Conservation (phyloP, 2,888 invertebrate species). For the Andricus quercusramuli region DNA sequence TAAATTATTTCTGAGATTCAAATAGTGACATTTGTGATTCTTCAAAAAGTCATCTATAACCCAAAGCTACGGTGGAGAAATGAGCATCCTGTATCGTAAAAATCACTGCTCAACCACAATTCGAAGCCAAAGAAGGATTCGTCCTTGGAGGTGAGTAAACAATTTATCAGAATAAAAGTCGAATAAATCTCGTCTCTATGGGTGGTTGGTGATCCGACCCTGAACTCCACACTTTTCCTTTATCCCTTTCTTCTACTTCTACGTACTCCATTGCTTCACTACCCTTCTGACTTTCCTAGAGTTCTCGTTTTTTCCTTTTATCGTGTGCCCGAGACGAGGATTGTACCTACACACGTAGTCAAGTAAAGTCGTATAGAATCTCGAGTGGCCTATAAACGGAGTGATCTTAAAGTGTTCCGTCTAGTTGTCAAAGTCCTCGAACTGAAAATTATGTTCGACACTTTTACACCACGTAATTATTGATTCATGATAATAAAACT, state of each 20-base stretch:
- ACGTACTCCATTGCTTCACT: not conserved
- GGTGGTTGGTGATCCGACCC: slow-evolving; percentile 11
- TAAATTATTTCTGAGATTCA: not conserved
- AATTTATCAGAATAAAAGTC: slow-evolving; percentile 36
- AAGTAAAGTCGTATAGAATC: slow-evolving; percentile 15
- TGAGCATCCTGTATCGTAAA: not conserved
- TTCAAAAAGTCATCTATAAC: not conserved
- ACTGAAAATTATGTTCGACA: slow-evolving; percentile 2
- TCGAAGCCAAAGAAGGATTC: not conserved
- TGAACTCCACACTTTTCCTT: slow-evolving; percentile 10
- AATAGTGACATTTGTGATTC: not conserved
- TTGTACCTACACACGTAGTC: slow-evolving; percentile 12
- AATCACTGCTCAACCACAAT: slow-evolving; percentile 9
- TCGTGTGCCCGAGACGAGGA: not conserved
- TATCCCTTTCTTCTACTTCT: slow-evolving; percentile 21
- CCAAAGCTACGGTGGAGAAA: not conserved
- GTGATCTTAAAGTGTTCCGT: slow-evolving; percentile 20
- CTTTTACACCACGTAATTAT: not conserved
- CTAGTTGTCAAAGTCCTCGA: not conserved
- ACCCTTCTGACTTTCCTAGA: not conserved
- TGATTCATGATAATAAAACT: not conserved
- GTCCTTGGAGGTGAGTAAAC: slow-evolving; percentile 3
- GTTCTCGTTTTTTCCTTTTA: slow-evolving; percentile 11
- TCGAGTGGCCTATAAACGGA: slow-evolving; percentile 36
- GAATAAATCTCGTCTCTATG: slow-evolving; percentile 19